A percentile compares a stretch with the other conserved stretches of the same genome.
These are phyloP conservation scores for Cotesia chilonis DNA, from an alignment of 1,140 invertebrate species.

Conservation along the genomic window DNA sequence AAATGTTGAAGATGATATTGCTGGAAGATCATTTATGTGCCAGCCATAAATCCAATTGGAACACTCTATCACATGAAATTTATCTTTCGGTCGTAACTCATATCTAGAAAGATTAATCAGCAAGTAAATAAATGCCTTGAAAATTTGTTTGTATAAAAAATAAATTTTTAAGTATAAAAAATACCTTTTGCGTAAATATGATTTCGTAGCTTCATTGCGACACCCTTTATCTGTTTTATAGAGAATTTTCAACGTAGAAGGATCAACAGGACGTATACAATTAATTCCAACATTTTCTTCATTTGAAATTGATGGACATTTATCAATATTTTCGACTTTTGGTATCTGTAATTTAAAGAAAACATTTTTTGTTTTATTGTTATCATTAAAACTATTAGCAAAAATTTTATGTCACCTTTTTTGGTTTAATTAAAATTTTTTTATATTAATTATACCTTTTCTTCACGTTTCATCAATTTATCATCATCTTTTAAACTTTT, in stretches of 20 bases:
- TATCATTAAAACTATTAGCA: no score
- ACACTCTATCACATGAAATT: constrained; percentile 54
- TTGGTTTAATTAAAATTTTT: no score
- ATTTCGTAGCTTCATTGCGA: constrained; percentile 44
- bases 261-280: constrained; percentile 49
- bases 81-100: constrained; percentile 51
- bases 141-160: constrained; percentile 26
- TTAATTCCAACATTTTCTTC: constrained; percentile 38
- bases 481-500: constrained; percentile 19
- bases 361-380: no score
- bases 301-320: constrained; percentile 39
- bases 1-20: constrained; percentile 35
- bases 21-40: constrained; percentile 50
- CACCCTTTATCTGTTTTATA: constrained; percentile 44
- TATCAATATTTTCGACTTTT: constrained; percentile 14
- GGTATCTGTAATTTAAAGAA: constrained; percentile 27
- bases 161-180: no score
- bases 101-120: constrained; percentile 40
- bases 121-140: background rate
- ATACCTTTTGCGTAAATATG: constrained; percentile 49
- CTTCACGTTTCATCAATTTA: background rate
- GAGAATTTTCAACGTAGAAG: constrained; percentile 43
- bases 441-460: background rate
- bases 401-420: no score
- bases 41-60: constrained; percentile 56